Conservation (phyloP, 2,888 invertebrate genomes). For the Eilema depressum region DNA sequence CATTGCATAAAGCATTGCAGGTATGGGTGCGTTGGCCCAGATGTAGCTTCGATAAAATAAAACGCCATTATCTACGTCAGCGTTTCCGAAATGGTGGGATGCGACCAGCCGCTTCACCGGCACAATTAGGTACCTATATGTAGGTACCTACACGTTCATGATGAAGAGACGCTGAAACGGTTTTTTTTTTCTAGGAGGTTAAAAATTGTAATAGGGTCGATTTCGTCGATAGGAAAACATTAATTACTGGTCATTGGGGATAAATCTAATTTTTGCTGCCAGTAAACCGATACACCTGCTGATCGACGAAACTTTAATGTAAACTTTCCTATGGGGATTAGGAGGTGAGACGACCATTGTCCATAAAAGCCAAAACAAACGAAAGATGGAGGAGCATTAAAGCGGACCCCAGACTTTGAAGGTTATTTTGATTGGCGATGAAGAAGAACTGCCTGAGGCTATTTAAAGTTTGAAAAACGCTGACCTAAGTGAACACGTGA, state of each 20-base stretch:
- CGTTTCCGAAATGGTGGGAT: neutral
- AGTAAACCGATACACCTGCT: neutral
- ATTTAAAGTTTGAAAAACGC: neutral
- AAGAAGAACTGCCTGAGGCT: neutral
- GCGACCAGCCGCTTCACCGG: neutral
- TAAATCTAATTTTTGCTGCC: too few relatives aligned
- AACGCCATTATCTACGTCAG: constrained; percentile 45
- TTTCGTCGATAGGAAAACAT: too few relatives aligned
- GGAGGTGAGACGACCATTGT: neutral
- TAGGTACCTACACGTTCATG: neutral
- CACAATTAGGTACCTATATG: neutral
- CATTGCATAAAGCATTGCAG: constrained; percentile 24
- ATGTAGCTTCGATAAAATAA: constrained; percentile 47
- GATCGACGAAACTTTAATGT: too few relatives aligned
- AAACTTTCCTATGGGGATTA: neutral
- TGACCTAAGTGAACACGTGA: constrained; percentile 52
- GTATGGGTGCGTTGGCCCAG: constrained; percentile 34
- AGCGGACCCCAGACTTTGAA: neutral
- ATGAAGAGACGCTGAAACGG: neutral
- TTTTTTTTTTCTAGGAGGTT: neutral
- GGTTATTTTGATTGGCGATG: neutral
- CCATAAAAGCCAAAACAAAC: neutral
- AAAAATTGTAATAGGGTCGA: neutral
- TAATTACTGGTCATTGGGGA: neutral
- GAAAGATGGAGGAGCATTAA: neutral